A percentile compares a stretch with the other conserved stretches of the same genome.
These are phyloP conservation scores for Drosophila gaucha DNA, from an alignment of 2,888 invertebrate genomes.

Conservation along the genomic window DNA sequence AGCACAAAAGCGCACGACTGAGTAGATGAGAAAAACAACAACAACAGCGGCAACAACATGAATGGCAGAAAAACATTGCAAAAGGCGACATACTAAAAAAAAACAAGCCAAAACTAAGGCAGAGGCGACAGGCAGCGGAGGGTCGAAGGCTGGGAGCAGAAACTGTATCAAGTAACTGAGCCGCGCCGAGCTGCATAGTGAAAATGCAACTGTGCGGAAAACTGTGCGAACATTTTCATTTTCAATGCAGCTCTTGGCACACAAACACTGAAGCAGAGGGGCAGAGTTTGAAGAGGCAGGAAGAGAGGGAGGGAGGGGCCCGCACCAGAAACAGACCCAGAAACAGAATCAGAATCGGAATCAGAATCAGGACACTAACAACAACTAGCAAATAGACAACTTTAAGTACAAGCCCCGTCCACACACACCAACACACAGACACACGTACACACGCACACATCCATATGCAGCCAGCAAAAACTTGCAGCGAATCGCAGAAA, in stretches of 20 bases:
- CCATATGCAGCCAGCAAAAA: slow-evolving; percentile 38
- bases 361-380: slow-evolving; percentile 44
- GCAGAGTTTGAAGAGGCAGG: neutral
- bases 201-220: slow-evolving; percentile 81
- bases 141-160: slow-evolving; percentile 23
- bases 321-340: slow-evolving; percentile 8
- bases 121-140: neutral
- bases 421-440: slow-evolving; percentile 23
- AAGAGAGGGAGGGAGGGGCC: neutral
- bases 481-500: slow-evolving; percentile 69
- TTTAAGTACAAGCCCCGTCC: slow-evolving; percentile 65
- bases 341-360: slow-evolving; percentile 32
- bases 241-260: slow-evolving; percentile 78
- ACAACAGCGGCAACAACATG: slow-evolving; percentile 24
- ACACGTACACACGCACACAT: slow-evolving; percentile 28
- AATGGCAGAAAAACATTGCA: slow-evolving; percentile 51
- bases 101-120: slow-evolving; percentile 14
- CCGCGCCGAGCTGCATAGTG: slow-evolving; percentile 77
- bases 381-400: slow-evolving; percentile 77
- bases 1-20: slow-evolving; percentile 76
- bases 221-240: slow-evolving; percentile 81
- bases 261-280: slow-evolving; percentile 53
- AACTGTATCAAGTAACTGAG: slow-evolving; percentile 80
- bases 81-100: slow-evolving; percentile 56
- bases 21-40: slow-evolving; percentile 54